These are phyloP conservation scores for Leuctra nigra DNA, from an alignment of 2,888 invertebrate genomes.

Conservation along the genomic window DNA sequence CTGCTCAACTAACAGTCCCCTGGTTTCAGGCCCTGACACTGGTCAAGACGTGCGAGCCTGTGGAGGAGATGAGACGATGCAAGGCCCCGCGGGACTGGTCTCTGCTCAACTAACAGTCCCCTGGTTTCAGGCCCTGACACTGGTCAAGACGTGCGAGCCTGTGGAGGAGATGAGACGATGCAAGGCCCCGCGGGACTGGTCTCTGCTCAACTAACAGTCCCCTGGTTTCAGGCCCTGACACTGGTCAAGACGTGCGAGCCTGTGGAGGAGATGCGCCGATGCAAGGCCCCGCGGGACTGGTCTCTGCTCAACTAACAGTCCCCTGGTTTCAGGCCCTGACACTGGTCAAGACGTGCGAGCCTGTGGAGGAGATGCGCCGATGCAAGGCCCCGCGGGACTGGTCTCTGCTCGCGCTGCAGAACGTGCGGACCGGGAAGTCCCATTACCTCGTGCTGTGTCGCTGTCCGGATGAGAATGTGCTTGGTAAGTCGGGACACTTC, in stretches of 20 bases:
- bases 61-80: slow-evolving; percentile 85
- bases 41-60: slow-evolving; percentile 89
- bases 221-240: slow-evolving; percentile 66
- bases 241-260: slow-evolving; percentile 91
- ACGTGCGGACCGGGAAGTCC: slow-evolving; percentile 86
- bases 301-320: no score
- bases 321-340: slow-evolving; percentile 62
- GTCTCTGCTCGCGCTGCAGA: slow-evolving; percentile 85
- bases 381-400: slow-evolving; percentile 85
- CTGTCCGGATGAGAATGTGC: slow-evolving; percentile 75
- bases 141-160: slow-evolving; percentile 90
- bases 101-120: no score
- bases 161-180: slow-evolving; percentile 88
- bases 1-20: no score
- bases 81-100: slow-evolving; percentile 88
- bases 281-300: slow-evolving; percentile 85
- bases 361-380: slow-evolving; percentile 83
- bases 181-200: slow-evolving; percentile 85
- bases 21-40: slow-evolving; percentile 68
- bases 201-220: no score
- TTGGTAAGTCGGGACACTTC: slow-evolving; percentile 67
- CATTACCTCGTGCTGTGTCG: slow-evolving; percentile 89
- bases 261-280: slow-evolving; percentile 84
- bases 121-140: slow-evolving; percentile 65
- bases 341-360: slow-evolving; percentile 88